Base-by-base conservation (phyloP, 2,888 invertebrate genomes). In the Tetrapedia diversipes region DNA sequence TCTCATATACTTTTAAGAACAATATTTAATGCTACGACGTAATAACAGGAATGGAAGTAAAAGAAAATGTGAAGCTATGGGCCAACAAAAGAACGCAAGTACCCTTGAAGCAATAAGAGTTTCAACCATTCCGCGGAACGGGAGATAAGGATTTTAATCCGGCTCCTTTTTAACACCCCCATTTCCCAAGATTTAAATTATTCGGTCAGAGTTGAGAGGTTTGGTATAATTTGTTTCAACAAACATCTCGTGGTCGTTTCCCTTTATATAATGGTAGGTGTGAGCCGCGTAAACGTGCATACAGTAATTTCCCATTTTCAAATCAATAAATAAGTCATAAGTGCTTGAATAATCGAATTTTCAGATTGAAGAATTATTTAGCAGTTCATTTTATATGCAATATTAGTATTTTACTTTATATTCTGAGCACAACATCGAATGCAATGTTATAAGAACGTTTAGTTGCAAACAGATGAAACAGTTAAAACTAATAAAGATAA, bases 181-280 rank as follows among this genome's bases (percentile, higher is more conserved):
- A 16, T 34, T 37, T 10, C 11, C n/a, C 14, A n/a, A n/a, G 24
- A 22, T 71, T 66, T 37, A 43, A 66, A 66, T 59, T 59, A 41
- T 37, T 37, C n/a, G 27, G 32, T 14, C 7, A 1, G 56, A 24
- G 53, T 59, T 51, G 59, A 51, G 27, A 24, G 41, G 41, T 66
- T 70, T 34, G 47, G 57, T 27, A 34, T 56, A 56, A 63, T n/a
- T 16, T 14, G n/a, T 41, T 56, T 22, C 32, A 14, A 24, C 27
- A 39, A 54, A 39, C 43, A 54, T 19, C 54, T 60, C 14, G 43
- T 16, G 14, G 8, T 34, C 49, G 16, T 69, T 60, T n/a, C 37
- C 37, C 60, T 53, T 60, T 60, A n/a, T n/a, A n/a, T n/a, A n/a
- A n/a, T n/a, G n/a, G 22, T 24, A 29, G 32, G 24, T 22, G 29